phyloP scores from a whole-genome alignment of 2,888 invertebrate genomes.

The Sarcophaga variegata region DNA sequence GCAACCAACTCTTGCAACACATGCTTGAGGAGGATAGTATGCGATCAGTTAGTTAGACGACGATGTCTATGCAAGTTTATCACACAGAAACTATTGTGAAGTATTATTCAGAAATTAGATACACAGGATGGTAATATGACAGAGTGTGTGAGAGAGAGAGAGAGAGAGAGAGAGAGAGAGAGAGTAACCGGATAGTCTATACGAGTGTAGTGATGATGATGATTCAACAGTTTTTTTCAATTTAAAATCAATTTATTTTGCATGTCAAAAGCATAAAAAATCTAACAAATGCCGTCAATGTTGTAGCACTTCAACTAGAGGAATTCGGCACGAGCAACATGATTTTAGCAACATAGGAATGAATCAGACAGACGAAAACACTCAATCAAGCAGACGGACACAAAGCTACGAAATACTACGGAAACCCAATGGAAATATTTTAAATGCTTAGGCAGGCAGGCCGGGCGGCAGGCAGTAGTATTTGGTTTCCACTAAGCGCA shows the following conservation, averaged over 20 bases:
- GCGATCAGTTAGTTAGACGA: background rate
- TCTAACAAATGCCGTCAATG: conserved; percentile 63
- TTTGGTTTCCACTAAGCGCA: conserved; percentile 19
- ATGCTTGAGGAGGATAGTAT: conserved; percentile 41
- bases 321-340: conserved; percentile 43
- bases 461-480: background rate
- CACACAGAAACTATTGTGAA: no score
- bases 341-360: background rate
- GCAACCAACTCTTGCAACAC: conserved; percentile 43
- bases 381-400: background rate
- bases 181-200: conserved; percentile 59
- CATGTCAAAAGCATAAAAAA: conserved; percentile 69
- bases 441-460: conserved; percentile 4
- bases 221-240: conserved; percentile 66
- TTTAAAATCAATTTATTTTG: conserved; percentile 77
- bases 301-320: conserved; percentile 55
- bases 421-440: conserved; percentile 10
- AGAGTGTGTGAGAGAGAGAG: no score
- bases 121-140: no score
- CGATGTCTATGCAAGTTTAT: no score
- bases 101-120: no score
- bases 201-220: background rate
- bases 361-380: background rate
- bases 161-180: no score
- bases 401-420: background rate